Conservation (phyloP, 1,140 invertebrate species). For the Eciton burchellii region DNA sequence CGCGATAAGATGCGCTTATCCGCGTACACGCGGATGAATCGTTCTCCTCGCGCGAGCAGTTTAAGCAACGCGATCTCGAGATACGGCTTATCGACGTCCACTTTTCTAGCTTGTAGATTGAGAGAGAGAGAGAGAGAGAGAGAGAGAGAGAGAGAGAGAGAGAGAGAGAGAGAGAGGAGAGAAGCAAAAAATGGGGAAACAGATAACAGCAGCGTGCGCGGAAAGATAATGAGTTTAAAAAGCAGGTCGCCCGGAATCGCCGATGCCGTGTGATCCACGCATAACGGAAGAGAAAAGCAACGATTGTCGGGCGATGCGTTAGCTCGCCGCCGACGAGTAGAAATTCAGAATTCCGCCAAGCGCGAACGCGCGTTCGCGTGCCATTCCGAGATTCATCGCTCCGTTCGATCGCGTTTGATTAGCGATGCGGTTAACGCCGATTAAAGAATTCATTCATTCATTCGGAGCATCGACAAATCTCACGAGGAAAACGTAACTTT, state of each 20-base stretch:
- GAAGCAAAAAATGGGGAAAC: too few species aligned
- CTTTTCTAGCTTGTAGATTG: not conserved
- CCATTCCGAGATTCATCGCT: too few species aligned
- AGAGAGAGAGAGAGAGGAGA: not conserved
- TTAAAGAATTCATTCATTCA: too few species aligned
- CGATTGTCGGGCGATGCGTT: too few species aligned
- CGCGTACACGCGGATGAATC: slow-evolving; percentile 5
- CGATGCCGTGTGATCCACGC: not conserved
- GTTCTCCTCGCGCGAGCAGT: slow-evolving; percentile 11
- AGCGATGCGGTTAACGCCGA: too few species aligned
- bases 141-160: not conserved
- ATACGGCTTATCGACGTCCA: not conserved
- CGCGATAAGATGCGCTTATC: slow-evolving; percentile 56
- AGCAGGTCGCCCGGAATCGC: not conserved
- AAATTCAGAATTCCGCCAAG: too few species aligned
- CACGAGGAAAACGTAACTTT: too few species aligned
- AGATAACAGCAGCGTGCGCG: slow-evolving; percentile 6
- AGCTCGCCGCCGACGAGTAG: too few species aligned
- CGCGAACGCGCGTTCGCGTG: too few species aligned
- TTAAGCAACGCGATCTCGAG: slow-evolving; percentile 1
- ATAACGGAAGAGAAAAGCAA: not conserved
- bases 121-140: not conserved
- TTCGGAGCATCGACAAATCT: too few species aligned
- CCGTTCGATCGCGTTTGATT: too few species aligned
- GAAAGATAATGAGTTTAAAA: slow-evolving; percentile 17